Conservation (phyloP, 2,888 invertebrate genomes). For the Hypselothyrea guttata region DNA sequence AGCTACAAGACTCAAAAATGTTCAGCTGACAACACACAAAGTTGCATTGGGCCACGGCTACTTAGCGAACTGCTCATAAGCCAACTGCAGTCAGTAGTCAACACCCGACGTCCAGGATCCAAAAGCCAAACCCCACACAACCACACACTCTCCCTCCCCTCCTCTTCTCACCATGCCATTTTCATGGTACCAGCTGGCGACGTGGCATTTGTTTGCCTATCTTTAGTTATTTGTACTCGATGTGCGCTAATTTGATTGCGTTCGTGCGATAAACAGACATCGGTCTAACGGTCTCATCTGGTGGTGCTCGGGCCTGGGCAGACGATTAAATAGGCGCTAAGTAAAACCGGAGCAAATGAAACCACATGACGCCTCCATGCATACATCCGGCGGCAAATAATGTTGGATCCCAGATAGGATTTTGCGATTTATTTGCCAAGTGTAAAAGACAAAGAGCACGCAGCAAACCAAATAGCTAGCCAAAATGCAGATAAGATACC, state of each 20-base stretch:
- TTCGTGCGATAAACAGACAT: conserved; percentile 71
- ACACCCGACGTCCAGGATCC: conserved; percentile 3
- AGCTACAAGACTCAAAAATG: conserved; percentile 17
- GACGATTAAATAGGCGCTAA: conserved; percentile 39
- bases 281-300: conserved; percentile 41
- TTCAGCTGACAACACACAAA: conserved; percentile 31
- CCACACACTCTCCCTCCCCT: conserved; percentile 4
- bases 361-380: conserved; percentile 55
- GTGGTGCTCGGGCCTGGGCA: conserved; percentile 1
- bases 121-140: conserved; percentile 13
- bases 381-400: conserved; percentile 75
- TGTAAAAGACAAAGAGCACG: conserved; percentile 67
- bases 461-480: conserved; percentile 22
- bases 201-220: conserved; percentile 61
- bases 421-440: conserved; percentile 75
- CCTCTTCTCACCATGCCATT: not conserved
- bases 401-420: conserved; percentile 62
- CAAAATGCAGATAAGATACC: conserved; percentile 62
- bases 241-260: conserved; percentile 78
- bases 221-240: conserved; percentile 73
- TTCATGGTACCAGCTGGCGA: conserved; percentile 37
- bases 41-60: conserved; percentile 44
- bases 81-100: conserved; percentile 12
- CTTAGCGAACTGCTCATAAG: conserved; percentile 27
- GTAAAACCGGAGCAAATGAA: conserved; percentile 21